These are phyloP conservation scores for Nothoprocta pentlandii DNA, from an alignment of 2,113 vertebrate genomes.

Conservation along the genomic window DNA sequence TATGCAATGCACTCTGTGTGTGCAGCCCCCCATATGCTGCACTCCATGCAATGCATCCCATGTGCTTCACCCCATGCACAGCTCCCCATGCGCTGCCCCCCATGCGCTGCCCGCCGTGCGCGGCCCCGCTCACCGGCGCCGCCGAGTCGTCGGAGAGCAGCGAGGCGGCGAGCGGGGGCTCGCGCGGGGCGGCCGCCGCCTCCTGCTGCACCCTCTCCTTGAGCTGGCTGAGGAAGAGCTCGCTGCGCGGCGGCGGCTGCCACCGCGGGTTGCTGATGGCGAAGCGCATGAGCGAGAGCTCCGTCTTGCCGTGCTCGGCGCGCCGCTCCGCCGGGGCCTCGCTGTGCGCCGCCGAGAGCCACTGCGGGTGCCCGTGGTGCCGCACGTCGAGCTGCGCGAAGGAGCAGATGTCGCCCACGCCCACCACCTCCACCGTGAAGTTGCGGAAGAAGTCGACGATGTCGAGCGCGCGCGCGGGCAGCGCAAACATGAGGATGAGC, in stretches of 20 bases:
- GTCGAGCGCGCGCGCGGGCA: slow-evolving; percentile 88
- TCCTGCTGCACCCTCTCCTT: slow-evolving; percentile 92
- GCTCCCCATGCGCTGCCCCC: too few relatives aligned
- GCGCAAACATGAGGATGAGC: slow-evolving; percentile 93
- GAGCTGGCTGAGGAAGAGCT: slow-evolving; percentile 92
- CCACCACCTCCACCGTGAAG: slow-evolving; percentile 95
- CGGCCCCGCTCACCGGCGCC: neutral
- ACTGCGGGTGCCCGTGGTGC: slow-evolving; percentile 91
- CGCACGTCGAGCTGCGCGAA: slow-evolving; percentile 98
- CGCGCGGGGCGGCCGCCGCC: slow-evolving; percentile 71
- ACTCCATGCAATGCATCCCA: too few relatives aligned
- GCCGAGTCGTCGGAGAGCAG: slow-evolving; percentile 11
- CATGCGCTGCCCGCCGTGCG: neutral
- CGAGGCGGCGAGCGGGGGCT: slow-evolving; percentile 28
- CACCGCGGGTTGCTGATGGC: slow-evolving; percentile 95
- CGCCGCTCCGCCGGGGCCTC: slow-evolving; percentile 95
- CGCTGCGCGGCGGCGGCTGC: slow-evolving; percentile 93
- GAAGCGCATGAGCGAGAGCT: slow-evolving; percentile 97
- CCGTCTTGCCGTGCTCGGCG: slow-evolving; percentile 94
- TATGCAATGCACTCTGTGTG: too few relatives aligned
- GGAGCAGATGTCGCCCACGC: slow-evolving; percentile 95
- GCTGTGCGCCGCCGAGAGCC: slow-evolving; percentile 93
- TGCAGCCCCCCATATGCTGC: too few relatives aligned
- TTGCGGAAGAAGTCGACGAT: slow-evolving; percentile 98
- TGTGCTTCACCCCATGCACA: too few relatives aligned